Conservation (phyloP, 2,113 vertebrate genomes). For the Tetrax tetrax region DNA sequence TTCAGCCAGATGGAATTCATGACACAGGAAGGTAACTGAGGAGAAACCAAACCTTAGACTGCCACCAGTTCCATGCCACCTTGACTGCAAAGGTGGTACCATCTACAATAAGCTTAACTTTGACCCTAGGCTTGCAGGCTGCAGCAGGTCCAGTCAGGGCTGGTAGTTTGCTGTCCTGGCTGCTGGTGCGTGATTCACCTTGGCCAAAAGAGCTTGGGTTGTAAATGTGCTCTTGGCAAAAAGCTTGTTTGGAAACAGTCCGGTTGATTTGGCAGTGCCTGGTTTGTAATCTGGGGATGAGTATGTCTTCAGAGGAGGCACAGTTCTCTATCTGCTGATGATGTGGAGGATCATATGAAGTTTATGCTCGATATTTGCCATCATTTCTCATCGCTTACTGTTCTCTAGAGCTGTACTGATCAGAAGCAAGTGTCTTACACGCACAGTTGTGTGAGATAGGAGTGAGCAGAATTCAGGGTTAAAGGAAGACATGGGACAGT, state of each 20-base stretch:
- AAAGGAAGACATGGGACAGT: not conserved
- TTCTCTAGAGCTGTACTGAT: not conserved
- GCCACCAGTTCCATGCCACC: not conserved
- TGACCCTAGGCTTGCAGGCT: not conserved
- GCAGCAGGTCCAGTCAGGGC: not conserved
- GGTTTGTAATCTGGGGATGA: not conserved
- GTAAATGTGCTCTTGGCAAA: not conserved
- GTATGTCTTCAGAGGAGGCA: not conserved
- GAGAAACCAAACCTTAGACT: not conserved
- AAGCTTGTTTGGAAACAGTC: not conserved
- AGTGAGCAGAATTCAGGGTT: not conserved
- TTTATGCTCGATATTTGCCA: rapidly evolving
- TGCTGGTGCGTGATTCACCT: not conserved
- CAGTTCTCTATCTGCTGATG: too few relatives aligned
- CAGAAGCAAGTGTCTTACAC: not conserved
- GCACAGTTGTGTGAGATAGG: not conserved
- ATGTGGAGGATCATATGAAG: too few relatives aligned
- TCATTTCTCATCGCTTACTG: not conserved
- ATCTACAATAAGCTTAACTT: not conserved
- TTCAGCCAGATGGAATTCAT: not conserved
- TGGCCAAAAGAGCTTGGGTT: not conserved
- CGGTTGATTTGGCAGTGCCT: not conserved
- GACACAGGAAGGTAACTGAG: not conserved
- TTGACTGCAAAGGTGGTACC: not conserved
- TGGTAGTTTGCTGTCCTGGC: not conserved